These are phyloP conservation scores for Percopsis transmontana DNA, from an alignment of 2,113 vertebrate genomes.

Conservation along the genomic window DNA sequence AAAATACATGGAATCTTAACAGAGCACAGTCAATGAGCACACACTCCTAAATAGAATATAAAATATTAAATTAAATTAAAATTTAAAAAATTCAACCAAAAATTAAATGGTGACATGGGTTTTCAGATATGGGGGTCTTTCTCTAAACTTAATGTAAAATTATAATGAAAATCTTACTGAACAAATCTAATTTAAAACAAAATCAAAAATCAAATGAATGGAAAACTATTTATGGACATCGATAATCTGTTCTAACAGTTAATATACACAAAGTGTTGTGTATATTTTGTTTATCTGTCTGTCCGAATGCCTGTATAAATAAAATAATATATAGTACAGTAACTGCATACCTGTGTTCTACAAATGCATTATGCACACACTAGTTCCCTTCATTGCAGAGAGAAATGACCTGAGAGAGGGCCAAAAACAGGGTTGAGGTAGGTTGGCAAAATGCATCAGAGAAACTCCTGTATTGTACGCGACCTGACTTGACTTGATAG, in stretches of 20 bases:
- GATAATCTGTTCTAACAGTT: constrained; percentile 26
- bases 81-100: too few relatives aligned
- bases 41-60: constrained; percentile 28
- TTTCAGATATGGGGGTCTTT: too few relatives aligned
- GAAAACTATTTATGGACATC: constrained; percentile 34
- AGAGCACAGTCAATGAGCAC: constrained; percentile 46
- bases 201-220: constrained; percentile 30
- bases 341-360: constrained; percentile 3
- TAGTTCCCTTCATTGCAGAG: constrained; percentile 45
- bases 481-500: constrained; percentile 13
- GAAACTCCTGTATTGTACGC: constrained; percentile 31
- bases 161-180: too few relatives aligned
- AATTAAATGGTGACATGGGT: too few relatives aligned
- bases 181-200: constrained; percentile 38
- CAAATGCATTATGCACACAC: constrained; percentile 36
- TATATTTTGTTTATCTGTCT: constrained; percentile 18
- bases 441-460: constrained; percentile 65
- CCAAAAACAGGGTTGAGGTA: constrained; percentile 74
- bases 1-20: constrained; percentile 47
- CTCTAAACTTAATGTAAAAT: too few relatives aligned
- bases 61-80: neutral
- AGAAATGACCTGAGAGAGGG: constrained; percentile 66
- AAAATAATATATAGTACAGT: neutral
- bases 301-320: constrained; percentile 24
- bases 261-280: neutral